A percentile compares a stretch with the other conserved stretches of the same genome.
Evolutionary conservation across 2,888 invertebrate species (phyloP).

Genomic region (Ceraclea dissimilis): DNA sequence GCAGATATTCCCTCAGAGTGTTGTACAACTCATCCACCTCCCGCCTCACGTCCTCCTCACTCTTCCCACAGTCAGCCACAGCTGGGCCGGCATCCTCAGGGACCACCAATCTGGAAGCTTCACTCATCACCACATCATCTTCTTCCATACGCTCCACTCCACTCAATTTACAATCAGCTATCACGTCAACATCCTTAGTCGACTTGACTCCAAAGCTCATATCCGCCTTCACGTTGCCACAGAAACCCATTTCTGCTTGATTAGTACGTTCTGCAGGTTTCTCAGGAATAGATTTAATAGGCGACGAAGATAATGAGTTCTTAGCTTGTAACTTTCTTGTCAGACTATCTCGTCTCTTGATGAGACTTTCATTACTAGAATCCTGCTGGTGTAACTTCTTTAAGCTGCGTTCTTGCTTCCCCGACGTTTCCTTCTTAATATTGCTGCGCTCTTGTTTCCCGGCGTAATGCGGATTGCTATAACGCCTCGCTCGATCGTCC

Average conservation of each 20-base stretch:
- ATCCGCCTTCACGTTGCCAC: conserved; percentile 2
- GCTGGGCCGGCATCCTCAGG: conserved; percentile 2
- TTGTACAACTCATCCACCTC: conserved; percentile 41
- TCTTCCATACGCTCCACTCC: background rate
- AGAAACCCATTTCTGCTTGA: conserved; percentile 8
- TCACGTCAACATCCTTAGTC: background rate
- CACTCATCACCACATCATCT: background rate
- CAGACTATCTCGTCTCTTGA: conserved; percentile 7
- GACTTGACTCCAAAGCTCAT: background rate
- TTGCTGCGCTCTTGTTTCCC: conserved; percentile 50
- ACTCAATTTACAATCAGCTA: background rate
- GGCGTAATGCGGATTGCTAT: conserved; percentile 23
- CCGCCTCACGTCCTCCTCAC: conserved; percentile 19
- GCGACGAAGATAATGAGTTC: background rate
- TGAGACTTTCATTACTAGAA: background rate
- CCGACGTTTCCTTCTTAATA: background rate
- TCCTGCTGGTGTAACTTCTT: conserved; percentile 4
- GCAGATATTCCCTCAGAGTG: conserved; percentile 59
- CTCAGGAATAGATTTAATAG: background rate
- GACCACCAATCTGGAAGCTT: background rate
- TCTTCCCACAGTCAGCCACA: conserved; percentile 26
- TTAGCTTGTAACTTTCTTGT: background rate
- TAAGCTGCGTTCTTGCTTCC: background rate
- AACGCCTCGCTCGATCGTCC: conserved; percentile 2
- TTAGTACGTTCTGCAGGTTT: background rate